Evolutionary conservation across 30 jellyfish, hydroid and myxozoan species (phyloP).

Genomic region (Aurelia coerulea): DNA sequence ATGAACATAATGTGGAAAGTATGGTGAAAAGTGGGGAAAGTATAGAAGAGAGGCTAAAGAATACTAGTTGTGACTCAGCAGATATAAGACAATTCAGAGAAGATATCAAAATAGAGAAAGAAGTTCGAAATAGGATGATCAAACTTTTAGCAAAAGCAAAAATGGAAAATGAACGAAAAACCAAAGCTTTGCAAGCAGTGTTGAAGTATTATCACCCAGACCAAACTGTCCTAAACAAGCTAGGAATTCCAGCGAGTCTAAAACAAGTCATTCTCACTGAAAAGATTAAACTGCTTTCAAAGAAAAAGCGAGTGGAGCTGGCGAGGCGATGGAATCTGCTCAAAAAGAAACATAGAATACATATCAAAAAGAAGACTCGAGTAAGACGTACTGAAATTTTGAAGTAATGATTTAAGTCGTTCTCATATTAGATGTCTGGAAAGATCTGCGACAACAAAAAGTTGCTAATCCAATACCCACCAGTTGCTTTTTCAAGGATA

Average conservation of each 20-base stretch:
- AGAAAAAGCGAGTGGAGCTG: slow-evolving; percentile 20
- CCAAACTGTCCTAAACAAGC: slow-evolving; percentile 6
- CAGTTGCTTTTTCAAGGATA: no score
- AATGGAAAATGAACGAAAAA: slow-evolving; percentile 28
- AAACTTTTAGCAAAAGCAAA: slow-evolving; percentile 41
- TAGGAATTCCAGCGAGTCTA: slow-evolving; percentile 11
- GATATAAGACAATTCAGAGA: slow-evolving; percentile 15
- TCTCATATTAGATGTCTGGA: no score
- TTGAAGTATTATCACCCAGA: slow-evolving; percentile 35
- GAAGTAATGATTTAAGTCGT: no score
- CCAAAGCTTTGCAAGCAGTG: slow-evolving; percentile 36
- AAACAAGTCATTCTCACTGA: slow-evolving; percentile 41
- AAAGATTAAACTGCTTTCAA: slow-evolving; percentile 18
- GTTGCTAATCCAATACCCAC: no score
- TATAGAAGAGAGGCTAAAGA: not conserved
- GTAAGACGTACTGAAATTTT: no score
- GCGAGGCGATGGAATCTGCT: slow-evolving; percentile 11
- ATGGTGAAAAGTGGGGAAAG: no score
- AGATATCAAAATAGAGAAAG: slow-evolving; percentile 20
- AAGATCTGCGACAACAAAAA: no score
- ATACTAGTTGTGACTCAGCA: slow-evolving; percentile 3
- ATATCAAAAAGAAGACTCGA: no score
- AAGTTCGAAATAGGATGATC: slow-evolving; percentile 38
- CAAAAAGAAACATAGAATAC: no score
- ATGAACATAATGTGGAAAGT: no score